Conservation (phyloP, 2,797 vertebrate genomes). For the Gallinago nigripennis region DNA sequence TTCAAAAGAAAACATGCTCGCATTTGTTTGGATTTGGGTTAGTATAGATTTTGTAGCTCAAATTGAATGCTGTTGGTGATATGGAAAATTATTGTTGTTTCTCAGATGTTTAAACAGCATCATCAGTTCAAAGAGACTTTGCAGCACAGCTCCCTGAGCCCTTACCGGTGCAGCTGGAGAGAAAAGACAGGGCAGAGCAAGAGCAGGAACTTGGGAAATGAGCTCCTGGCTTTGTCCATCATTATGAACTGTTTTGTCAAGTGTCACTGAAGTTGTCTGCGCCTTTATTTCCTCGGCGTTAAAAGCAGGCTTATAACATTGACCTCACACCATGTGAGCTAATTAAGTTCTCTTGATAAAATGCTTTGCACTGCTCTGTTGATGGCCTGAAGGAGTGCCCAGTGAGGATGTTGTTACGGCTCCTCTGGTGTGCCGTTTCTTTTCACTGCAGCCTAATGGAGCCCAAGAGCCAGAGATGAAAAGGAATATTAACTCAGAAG, state of each 20-base stretch:
- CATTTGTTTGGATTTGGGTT: not conserved
- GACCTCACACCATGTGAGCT: not conserved
- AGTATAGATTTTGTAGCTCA: not conserved
- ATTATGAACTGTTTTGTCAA: not conserved
- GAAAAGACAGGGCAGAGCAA: not conserved
- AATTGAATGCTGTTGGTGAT: not conserved
- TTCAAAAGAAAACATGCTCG: not conserved
- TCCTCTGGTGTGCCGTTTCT: not conserved
- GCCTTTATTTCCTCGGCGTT: not conserved
- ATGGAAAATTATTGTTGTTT: not conserved
- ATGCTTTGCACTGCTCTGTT: not conserved
- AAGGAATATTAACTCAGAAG: not conserved
- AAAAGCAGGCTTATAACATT: not conserved
- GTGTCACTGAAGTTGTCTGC: not conserved
- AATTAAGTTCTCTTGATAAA: not conserved
- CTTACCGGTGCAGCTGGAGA: not conserved
- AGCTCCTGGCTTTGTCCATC: not conserved
- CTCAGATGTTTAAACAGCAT: not conserved
- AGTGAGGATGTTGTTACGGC: accelerated
- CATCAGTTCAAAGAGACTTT: not conserved
- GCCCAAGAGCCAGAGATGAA: not conserved
- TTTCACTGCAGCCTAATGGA: not conserved
- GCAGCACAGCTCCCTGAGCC: not conserved
- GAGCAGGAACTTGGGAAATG: not conserved
- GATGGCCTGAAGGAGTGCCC: not conserved